phyloP scores from a whole-genome alignment of 2,888 invertebrate genomes.

The Cephus nigrinus region DNA sequence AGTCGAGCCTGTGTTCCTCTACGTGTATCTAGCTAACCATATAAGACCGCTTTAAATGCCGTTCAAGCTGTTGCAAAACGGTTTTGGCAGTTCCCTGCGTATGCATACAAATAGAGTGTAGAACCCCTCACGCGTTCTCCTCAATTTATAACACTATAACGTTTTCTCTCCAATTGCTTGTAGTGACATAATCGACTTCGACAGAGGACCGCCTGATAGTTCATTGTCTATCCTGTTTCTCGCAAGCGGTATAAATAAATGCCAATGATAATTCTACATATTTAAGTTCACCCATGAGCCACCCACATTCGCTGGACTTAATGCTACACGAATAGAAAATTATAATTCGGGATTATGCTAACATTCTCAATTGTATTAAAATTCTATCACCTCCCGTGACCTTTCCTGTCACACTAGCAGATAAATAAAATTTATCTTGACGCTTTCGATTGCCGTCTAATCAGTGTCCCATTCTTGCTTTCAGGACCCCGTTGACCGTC shows the following conservation, averaged over 20 bases:
- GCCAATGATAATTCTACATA: background rate
- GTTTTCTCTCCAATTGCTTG: background rate
- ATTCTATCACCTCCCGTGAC: background rate
- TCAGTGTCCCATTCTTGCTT: background rate
- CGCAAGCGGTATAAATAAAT: background rate
- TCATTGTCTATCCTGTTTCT: background rate
- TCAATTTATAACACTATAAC: background rate
- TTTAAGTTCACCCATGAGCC: background rate
- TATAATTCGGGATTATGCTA: background rate
- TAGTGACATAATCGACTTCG: background rate
- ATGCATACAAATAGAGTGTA: background rate
- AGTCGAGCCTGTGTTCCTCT: background rate
- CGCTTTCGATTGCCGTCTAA: background rate
- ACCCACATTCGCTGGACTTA: background rate
- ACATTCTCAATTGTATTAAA: background rate
- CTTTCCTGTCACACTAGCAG: background rate
- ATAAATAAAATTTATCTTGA: background rate
- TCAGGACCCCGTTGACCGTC: slow-evolving; percentile 17
- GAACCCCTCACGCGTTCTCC: background rate
- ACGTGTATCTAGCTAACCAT: background rate
- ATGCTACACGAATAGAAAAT: background rate
- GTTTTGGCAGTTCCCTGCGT: background rate
- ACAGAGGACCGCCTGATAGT: background rate
- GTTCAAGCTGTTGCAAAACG: background rate
- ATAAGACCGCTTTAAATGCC: background rate